Percentiles rank a stretch among this genome's conserved stretches.
These are phyloP conservation scores for Pyrrhosoma nymphula DNA, from an alignment of 2,888 invertebrate species.

Conservation along the genomic window DNA sequence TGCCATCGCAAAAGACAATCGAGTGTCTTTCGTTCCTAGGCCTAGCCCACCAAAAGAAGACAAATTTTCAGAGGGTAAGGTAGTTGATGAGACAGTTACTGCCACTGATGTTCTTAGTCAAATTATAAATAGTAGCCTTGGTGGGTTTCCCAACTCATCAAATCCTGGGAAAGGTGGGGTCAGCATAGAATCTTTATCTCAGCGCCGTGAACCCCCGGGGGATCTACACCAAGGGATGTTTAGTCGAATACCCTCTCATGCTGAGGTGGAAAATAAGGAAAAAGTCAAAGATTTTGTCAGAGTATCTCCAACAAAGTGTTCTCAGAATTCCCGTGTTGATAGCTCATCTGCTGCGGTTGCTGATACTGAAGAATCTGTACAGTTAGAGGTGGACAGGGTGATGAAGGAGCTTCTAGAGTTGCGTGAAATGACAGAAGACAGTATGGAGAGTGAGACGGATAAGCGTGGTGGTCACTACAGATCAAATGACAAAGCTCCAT, in stretches of 20 bases:
- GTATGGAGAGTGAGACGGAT: slow-evolving; percentile 60
- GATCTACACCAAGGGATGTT: slow-evolving; percentile 25
- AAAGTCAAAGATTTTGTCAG: slow-evolving; percentile 21
- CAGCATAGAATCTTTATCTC: not conserved
- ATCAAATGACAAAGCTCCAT: slow-evolving; percentile 38
- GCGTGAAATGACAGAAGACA: slow-evolving; percentile 73
- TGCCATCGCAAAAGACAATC: slow-evolving; percentile 29
- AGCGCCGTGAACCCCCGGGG: not conserved
- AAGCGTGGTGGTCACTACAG: slow-evolving; percentile 45
- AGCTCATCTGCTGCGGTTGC: slow-evolving; percentile 49
- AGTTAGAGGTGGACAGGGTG: slow-evolving; percentile 76
- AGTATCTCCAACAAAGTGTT: not conserved
- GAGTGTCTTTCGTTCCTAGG: slow-evolving; percentile 26
- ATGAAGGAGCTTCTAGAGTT: slow-evolving; percentile 76
- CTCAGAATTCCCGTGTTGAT: slow-evolving; percentile 56
- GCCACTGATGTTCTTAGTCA: slow-evolving; percentile 78
- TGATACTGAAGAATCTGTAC: slow-evolving; percentile 76
- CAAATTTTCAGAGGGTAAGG: slow-evolving; percentile 59
- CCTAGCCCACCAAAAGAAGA: slow-evolving; percentile 57
- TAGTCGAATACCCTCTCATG: not conserved
- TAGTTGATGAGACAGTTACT: slow-evolving; percentile 77
- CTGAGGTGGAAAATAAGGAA: slow-evolving; percentile 30
- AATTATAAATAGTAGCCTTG: slow-evolving; percentile 75
- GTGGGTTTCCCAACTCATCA: slow-evolving; percentile 67
- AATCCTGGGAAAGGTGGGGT: slow-evolving; percentile 57